Conservation (phyloP, 2,797 vertebrate genomes). For the Carapus acus region DNA sequence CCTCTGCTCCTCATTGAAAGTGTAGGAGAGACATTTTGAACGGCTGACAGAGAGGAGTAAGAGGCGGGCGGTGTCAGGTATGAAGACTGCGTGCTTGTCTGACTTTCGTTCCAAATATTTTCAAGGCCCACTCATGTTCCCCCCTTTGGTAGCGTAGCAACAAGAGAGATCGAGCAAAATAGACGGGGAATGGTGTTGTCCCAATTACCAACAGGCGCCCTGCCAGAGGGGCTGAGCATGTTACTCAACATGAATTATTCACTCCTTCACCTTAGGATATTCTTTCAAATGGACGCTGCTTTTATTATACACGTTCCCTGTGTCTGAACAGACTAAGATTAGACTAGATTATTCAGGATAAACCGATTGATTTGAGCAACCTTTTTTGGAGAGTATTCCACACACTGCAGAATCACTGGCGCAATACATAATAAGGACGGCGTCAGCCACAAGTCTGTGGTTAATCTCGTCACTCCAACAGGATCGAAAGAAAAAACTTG, state of each 20-base stretch:
- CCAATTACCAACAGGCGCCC: constrained; percentile 69
- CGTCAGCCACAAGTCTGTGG: too few relatives aligned
- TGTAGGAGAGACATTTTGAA: constrained; percentile 26
- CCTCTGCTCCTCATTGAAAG: constrained; percentile 25
- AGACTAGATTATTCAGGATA: too few relatives aligned
- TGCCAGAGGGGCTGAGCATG: constrained; percentile 63
- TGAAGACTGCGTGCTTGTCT: constrained; percentile 46
- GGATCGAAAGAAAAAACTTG: too few relatives aligned
- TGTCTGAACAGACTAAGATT: constrained; percentile 20
- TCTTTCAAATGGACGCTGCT: constrained; percentile 54
- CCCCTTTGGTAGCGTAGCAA: constrained; percentile 73
- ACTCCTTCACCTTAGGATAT: constrained; percentile 65
- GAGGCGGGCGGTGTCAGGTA: constrained; percentile 43
- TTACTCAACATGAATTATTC: constrained; percentile 75
- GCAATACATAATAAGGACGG: too few relatives aligned
- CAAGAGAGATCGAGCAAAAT: constrained; percentile 63
- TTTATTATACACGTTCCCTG: constrained; percentile 37
- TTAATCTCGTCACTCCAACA: too few relatives aligned
- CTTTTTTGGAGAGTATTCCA: too few relatives aligned
- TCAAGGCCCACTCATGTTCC: constrained; percentile 61
- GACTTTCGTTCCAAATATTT: constrained; percentile 56
- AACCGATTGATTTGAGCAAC: too few relatives aligned
- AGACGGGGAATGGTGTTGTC: constrained; percentile 66
- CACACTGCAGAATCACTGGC: too few relatives aligned
- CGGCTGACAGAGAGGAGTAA: constrained; percentile 29